Evolutionary conservation across 2,797 vertebrate species (phyloP).

Genomic region (Sebastes goodei): DNA sequence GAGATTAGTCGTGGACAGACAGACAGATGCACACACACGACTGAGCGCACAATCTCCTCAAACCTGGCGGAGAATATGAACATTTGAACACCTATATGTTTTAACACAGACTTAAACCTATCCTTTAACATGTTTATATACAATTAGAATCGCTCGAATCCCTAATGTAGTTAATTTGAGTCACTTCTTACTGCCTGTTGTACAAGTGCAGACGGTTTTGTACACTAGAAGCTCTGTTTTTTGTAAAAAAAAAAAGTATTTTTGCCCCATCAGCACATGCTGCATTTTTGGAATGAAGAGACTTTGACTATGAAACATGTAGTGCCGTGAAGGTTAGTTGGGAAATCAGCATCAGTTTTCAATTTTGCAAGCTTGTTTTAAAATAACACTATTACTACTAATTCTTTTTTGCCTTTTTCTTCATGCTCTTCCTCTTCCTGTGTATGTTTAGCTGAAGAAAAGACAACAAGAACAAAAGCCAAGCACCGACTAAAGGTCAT

Average conservation of each 20-base stretch:
- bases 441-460: conserved; percentile 36
- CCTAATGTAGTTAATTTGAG: not conserved
- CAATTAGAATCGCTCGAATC: not conserved
- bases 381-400: not conserved
- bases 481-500: conserved; percentile 72
- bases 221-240: not conserved
- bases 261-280: too few species aligned
- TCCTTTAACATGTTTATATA: too few species aligned
- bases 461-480: conserved; percentile 63
- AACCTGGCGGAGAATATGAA: not conserved
- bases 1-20: not conserved
- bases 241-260: not conserved
- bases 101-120: not conserved
- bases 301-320: not conserved
- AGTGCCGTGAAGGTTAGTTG: not conserved
- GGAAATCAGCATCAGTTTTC: not conserved
- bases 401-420: not conserved
- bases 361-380: not conserved
- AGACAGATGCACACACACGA: not conserved
- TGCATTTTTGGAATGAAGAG: not conserved
- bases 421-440: not conserved
- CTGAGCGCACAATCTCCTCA: not conserved
- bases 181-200: not conserved
- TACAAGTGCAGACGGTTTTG: not conserved
- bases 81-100: not conserved